These are phyloP conservation scores for Shargacucullia verbasci DNA, from an alignment of 2,888 invertebrate genomes.

Conservation along the genomic window DNA sequence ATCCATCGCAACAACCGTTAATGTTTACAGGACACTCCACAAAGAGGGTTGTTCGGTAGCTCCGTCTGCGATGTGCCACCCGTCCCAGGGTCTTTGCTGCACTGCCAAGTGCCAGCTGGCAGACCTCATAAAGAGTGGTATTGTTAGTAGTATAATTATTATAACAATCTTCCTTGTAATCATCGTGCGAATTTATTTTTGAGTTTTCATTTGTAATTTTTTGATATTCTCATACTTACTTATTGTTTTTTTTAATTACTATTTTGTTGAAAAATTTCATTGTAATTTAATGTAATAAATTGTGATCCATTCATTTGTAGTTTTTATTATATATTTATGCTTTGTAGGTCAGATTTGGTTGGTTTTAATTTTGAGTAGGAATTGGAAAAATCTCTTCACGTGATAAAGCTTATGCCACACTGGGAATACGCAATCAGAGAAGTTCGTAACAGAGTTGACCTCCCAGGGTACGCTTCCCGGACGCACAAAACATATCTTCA, in stretches of 20 bases:
- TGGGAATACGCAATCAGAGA: too few relatives aligned
- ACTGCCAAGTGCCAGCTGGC: conserved; percentile 76
- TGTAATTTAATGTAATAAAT: conserved; percentile 32
- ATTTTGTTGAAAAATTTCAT: conserved; percentile 2
- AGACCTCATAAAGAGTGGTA: conserved; percentile 74
- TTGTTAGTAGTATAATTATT: conserved; percentile 71
- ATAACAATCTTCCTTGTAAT: conserved; percentile 35
- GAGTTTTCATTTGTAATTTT: background rate
- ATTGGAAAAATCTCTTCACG: too few relatives aligned
- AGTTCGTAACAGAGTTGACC: too few relatives aligned
- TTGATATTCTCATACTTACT: background rate
- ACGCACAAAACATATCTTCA: too few relatives aligned
- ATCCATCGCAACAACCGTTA: background rate
- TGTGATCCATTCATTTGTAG: conserved; percentile 25
- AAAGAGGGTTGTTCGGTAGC: conserved; percentile 85
- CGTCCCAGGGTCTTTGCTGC: conserved; percentile 88
- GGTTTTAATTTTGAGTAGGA: too few relatives aligned
- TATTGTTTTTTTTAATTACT: conserved; percentile 1
- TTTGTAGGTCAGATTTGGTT: background rate
- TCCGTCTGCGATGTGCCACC: conserved; percentile 82
- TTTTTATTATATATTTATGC: conserved; percentile 20
- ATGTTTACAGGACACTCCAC: conserved; percentile 69
- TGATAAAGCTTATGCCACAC: too few relatives aligned
- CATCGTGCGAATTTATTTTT: conserved; percentile 30
- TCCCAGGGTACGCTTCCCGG: too few relatives aligned